Evolutionary conservation across 1,140 invertebrate genomes (phyloP).

Genomic region (Drosophila watanabei): DNA sequence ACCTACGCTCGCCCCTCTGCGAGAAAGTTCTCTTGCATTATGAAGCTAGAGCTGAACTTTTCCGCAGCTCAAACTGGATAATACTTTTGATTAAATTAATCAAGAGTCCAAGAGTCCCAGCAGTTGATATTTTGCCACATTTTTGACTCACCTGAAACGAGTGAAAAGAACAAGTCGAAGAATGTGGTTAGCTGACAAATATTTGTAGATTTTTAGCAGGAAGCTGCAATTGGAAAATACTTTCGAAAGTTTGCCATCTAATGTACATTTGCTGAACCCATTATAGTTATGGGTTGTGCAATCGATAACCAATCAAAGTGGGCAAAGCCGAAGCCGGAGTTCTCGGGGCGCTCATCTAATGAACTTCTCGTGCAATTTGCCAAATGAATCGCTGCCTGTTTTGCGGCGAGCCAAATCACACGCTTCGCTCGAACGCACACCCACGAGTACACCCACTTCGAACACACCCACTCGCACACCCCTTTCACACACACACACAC

Average conservation of each 20-base stretch:
- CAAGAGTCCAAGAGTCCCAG: conserved; percentile 24
- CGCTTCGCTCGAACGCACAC: conserved; percentile 2
- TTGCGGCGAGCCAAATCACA: conserved; percentile 23
- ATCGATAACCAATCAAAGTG: conserved; percentile 34
- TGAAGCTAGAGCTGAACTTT: conserved; percentile 49
- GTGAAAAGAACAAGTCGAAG: neutral
- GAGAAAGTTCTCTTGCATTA: conserved; percentile 59
- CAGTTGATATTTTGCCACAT: conserved; percentile 5
- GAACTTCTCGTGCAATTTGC: conserved; percentile 49
- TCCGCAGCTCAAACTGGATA: conserved; percentile 29
- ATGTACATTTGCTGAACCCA: neutral
- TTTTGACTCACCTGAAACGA: conserved; percentile 40
- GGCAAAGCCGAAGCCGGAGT: neutral
- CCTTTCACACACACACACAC: neutral
- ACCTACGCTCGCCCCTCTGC: conserved; percentile 1
- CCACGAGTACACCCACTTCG: neutral
- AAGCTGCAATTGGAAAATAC: neutral
- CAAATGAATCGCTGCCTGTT: conserved; percentile 56
- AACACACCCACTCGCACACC: neutral
- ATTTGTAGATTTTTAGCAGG: neutral
- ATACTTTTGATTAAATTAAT: conserved; percentile 74
- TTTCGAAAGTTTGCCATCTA: neutral
- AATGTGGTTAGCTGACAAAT: neutral
- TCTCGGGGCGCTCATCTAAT: conserved; percentile 21
- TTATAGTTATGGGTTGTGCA: conserved; percentile 15